Evolutionary conservation across 2,113 vertebrate species (phyloP).

Genomic region (Myiopsitta monachus): DNA sequence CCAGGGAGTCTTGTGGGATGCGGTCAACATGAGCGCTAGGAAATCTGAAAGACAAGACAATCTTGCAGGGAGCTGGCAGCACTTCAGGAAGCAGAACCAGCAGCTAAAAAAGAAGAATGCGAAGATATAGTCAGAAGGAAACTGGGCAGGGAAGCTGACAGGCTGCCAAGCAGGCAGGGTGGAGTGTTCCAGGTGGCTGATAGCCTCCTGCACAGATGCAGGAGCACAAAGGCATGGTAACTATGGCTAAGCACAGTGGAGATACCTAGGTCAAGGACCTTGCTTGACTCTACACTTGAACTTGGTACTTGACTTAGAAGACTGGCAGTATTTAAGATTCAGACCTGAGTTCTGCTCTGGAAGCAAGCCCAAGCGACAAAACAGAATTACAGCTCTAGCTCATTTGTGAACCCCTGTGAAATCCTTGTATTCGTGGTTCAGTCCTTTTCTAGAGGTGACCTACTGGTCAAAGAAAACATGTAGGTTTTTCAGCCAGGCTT

Average conservation of each 20-base stretch:
- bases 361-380: neutral
- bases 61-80: neutral
- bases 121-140: neutral
- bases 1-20: neutral
- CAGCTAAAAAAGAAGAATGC: neutral
- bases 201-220: neutral
- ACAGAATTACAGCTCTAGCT: neutral
- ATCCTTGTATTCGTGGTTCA: neutral
- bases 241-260: neutral
- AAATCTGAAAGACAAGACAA: neutral
- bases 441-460: neutral
- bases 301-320: neutral
- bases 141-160: neutral
- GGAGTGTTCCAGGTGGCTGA: neutral
- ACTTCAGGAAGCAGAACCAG: neutral
- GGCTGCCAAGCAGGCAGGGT: neutral
- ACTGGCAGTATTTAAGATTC: neutral
- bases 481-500: neutral
- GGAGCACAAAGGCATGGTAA: neutral
- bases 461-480: neutral
- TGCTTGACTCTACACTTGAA: neutral
- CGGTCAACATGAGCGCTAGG: rapidly evolving
- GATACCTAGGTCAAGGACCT: neutral
- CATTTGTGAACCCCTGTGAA: neutral
- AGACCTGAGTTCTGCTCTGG: neutral